Conservation (phyloP, 1,140 invertebrate genomes). For the Helicoverpa armigera region DNA sequence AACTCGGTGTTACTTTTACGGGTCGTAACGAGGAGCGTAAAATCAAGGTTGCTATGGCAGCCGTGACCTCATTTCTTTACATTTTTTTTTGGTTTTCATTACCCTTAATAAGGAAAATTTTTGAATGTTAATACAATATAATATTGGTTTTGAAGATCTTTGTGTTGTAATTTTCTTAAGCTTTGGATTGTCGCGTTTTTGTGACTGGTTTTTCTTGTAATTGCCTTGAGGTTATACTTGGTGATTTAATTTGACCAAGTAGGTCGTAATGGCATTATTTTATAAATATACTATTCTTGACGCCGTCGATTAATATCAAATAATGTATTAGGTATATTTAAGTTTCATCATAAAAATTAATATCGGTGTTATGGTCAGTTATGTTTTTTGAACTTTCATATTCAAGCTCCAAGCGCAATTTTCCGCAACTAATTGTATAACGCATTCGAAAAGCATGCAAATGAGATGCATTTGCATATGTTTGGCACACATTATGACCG, state of each 20-base stretch:
- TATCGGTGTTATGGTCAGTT: not conserved
- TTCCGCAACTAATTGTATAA: conserved; percentile 33
- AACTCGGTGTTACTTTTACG: conserved; percentile 41
- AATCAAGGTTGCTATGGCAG: conserved; percentile 39
- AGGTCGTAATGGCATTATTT: too few relatives aligned
- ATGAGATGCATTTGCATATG: conserved; percentile 41
- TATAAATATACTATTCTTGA: too few relatives aligned
- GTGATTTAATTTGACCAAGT: too few relatives aligned
- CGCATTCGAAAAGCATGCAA: conserved; percentile 42
- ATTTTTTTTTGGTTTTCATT: conserved; percentile 23
- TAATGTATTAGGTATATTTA: too few relatives aligned
- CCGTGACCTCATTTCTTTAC: conserved; percentile 29
- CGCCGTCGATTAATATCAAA: too few relatives aligned
- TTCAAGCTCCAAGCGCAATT: conserved; percentile 22
- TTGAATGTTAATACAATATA: conserved; percentile 3
- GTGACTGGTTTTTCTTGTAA: too few relatives aligned
- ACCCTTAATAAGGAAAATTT: conserved; percentile 3
- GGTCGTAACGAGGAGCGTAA: conserved; percentile 28
- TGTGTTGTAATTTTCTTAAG: not conserved
- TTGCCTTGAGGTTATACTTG: too few relatives aligned
- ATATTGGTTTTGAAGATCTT: not conserved
- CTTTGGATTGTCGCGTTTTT: not conserved
- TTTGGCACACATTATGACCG: conserved; percentile 38
- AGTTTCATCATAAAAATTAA: not conserved
- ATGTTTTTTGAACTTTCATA: not conserved